Evolutionary conservation across 2,888 invertebrate genomes (phyloP), one percentile per base, ranked within the genome.

Genomic region (Endomychus coccineus): DNA sequence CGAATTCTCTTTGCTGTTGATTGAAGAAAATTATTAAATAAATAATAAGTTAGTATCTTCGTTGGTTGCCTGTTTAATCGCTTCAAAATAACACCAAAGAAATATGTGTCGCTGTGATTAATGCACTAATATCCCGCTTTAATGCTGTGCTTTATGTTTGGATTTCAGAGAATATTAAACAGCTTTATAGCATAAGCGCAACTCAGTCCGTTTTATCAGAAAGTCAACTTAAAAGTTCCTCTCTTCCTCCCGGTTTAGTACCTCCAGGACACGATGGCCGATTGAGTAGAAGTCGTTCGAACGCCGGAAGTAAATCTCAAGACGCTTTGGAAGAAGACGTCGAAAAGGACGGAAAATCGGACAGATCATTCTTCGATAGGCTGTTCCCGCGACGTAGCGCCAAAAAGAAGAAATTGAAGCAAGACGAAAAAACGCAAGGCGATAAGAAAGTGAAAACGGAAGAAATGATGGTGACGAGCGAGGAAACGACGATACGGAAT

Each of bases 331-430:
- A 54, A 11, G 62, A 62, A 43, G 59, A 54, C 33, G 57, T 61
- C 5, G 64, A 70, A 40, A 61, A 62, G 22, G 60, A 58, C 41
- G 58, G 56, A 43, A 72, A 79, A 62, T 69, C 74, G 58, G 71
- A 77, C 55, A 66, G 74, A 56, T 70, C 73, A 43, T 76, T 78
- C 59, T 77, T 83, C 56, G 78, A 78, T 37, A 71, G 83, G 44
- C 62, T 83, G 34, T 70, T 83, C 25, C 69, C 80, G 23, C 71
- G 83, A 48, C 77, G 79, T 51, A 83, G 82, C 36, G 81, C 78
- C 16, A 80, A 81, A 56, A 80, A 81, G 59, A 77, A 78, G 41
- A 76, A 80, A 49, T 70, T 74, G 39, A 72, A 73, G 28, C 50
- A 49, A 6, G 46, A 52, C 23, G 48, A 46, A 35, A 34, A 38